Evolutionary conservation across 2,113 vertebrate genomes (phyloP), one percentile per base, ranked within the genome.

Genomic region (Aix galericulata): DNA sequence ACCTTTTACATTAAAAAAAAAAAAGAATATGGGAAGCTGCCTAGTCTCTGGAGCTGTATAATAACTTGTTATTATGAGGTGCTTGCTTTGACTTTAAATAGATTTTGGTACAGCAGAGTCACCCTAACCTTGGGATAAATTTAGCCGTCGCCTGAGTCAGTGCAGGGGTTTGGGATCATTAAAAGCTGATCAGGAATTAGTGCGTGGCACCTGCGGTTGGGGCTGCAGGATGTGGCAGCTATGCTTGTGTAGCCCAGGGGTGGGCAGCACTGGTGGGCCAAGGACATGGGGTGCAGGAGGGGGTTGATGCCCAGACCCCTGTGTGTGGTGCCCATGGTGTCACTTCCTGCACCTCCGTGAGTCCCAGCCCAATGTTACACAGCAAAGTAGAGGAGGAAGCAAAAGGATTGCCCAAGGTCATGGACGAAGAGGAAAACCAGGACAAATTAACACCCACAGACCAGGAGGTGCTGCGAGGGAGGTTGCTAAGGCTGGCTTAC

Each of bases 101-200:
- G 95, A 94, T 91, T 89, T 86, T 66, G 46, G 80, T 60, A 56
- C 40, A 67, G 62, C 82, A 95, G 90, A 94, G 84, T 90, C 94
- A 92, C 88, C 92, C 85, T 91, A 95, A 96, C 94, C 96, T 95
- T 96, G 89, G 92, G 93, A 91, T 95, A 96, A 96, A 96, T 94
- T 95, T 91, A 97, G 94, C 95, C 81, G 91, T 96, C 0, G 14
- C 82, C 88, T 94, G 95, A 93, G 83, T 92, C 93, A 85, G 86
- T 59, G 55, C 91, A 32, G 26, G 88, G 89, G 55, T 82, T 82
- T 92, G 88, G 92, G 94, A 93, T 96, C 95, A 94, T 92, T 96
- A 93, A 89, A 91, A 96, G 86, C 86, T 0, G 0, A 87, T 77
- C 58, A 67, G 92, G 94, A 95, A 91, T 92, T 90, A 94, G 36